Evolutionary conservation across 2,113 vertebrate species (phyloP).

Genomic region (Gallinago paraguaiae): DNA sequence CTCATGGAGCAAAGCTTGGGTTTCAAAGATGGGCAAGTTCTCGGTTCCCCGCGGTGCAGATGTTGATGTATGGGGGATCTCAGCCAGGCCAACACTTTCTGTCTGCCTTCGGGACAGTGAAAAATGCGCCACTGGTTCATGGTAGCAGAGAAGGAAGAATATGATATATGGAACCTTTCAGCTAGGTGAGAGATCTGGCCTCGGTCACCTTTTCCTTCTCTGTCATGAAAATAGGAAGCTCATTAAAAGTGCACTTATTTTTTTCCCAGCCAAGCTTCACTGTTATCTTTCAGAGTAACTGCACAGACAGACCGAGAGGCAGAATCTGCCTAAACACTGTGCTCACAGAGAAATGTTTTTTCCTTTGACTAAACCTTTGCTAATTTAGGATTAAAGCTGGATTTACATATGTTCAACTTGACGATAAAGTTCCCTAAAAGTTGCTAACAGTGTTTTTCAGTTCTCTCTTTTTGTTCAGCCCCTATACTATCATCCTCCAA

Average conservation of each 20-base stretch:
- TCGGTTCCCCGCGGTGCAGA: background rate
- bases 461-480: background rate
- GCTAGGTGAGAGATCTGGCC: background rate
- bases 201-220: background rate
- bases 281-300: background rate
- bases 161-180: background rate
- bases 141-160: background rate
- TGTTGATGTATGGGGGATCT: background rate
- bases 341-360: background rate
- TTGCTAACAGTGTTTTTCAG: background rate
- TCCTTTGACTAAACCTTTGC: background rate
- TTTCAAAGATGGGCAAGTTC: background rate
- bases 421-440: background rate
- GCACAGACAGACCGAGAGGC: background rate
- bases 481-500: constrained; percentile 18
- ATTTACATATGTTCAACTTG: background rate
- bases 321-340: background rate
- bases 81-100: background rate
- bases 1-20: background rate
- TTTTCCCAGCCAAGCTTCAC: background rate
- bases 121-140: background rate
- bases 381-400: background rate
- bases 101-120: background rate
- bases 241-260: background rate
- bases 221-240: background rate